Evolutionary conservation across 30 jellyfish, hydroid and myxozoan genomes (phyloP).

Genomic region (Aurelia sp.): DNA sequence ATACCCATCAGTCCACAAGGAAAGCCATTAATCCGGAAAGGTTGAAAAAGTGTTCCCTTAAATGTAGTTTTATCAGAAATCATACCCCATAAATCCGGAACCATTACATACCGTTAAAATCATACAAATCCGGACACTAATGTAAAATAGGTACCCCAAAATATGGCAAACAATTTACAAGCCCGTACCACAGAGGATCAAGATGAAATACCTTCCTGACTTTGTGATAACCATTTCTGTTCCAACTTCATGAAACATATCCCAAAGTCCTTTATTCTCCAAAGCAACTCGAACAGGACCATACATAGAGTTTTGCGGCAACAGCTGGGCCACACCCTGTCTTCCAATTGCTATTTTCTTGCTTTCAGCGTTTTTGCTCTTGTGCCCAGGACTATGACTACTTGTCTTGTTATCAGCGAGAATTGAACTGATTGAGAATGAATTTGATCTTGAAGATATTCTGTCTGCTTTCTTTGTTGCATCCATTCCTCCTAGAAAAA

Average conservation of each 20-base stretch:
- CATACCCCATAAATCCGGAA: too few species aligned
- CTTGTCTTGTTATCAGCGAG: slow-evolving; percentile 14
- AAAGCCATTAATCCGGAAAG: too few species aligned
- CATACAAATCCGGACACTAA: too few species aligned
- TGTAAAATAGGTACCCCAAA: too few species aligned
- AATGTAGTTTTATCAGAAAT: too few species aligned
- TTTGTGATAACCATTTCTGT: slow-evolving; percentile 94
- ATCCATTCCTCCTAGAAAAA: background rate
- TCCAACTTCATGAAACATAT: slow-evolving; percentile 77
- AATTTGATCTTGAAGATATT: slow-evolving; percentile 22
- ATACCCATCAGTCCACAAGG: too few species aligned
- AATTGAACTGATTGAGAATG: slow-evolving; percentile 73
- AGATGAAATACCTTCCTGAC: slow-evolving; percentile 73
- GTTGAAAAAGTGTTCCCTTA: too few species aligned
- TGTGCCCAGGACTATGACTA: background rate
- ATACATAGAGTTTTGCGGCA: slow-evolving; percentile 8
- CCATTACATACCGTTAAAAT: too few species aligned
- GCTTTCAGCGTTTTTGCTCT: slow-evolving; percentile 16
- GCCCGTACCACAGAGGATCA: too few species aligned
- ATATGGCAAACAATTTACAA: too few species aligned
- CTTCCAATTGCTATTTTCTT: slow-evolving; percentile 36
- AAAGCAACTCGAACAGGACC: slow-evolving; percentile 67
- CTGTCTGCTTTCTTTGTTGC: background rate
- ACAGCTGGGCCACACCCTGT: slow-evolving; percentile 50
- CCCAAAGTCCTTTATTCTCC: slow-evolving; percentile 88